Evolutionary conservation across 2,888 invertebrate species (phyloP).

Genomic region (Mesorhabditis sp.): DNA sequence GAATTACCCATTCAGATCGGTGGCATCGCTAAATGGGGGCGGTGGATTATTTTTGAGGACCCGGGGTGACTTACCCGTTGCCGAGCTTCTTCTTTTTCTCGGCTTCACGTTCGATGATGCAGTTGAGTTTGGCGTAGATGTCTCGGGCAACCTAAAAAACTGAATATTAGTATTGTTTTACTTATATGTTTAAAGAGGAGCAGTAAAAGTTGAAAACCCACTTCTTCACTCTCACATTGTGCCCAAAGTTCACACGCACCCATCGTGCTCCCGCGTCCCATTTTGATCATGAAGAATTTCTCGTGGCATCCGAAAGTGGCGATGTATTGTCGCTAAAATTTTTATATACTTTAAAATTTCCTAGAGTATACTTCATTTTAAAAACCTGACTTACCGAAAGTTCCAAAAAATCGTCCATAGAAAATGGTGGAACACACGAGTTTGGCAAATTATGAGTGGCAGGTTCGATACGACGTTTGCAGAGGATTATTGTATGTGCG

Average conservation of each 20-base stretch:
- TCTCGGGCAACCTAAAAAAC: background rate
- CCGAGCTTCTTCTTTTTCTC: slow-evolving; percentile 6
- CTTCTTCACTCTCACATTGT: slow-evolving; percentile 6
- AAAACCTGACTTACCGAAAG: slow-evolving; percentile 24
- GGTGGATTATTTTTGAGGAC: too few relatives aligned
- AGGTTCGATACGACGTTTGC: slow-evolving; percentile 38
- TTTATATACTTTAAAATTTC: too few relatives aligned
- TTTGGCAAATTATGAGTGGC: slow-evolving; percentile 24
- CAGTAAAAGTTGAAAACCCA: background rate
- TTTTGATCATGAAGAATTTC: slow-evolving; percentile 40
- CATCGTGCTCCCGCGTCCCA: slow-evolving; percentile 38
- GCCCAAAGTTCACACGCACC: slow-evolving; percentile 34
- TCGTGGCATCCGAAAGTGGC: slow-evolving; percentile 39
- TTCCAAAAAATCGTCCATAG: slow-evolving; percentile 32
- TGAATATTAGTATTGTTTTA: background rate
- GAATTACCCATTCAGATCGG: too few relatives aligned
- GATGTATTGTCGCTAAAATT: slow-evolving; percentile 33
- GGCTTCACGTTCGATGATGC: slow-evolving; percentile 5
- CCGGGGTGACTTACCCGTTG: background rate
- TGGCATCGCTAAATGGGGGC: too few relatives aligned
- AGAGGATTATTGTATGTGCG: slow-evolving; percentile 44
- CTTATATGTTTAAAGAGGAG: background rate
- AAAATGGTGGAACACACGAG: slow-evolving; percentile 43
- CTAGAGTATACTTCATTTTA: too few relatives aligned
- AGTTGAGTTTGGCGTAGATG: slow-evolving; percentile 4